Evolutionary conservation across 2,888 invertebrate genomes (phyloP), one percentile per base, ranked within the genome.

Genomic region (Morpho deidamia): DNA sequence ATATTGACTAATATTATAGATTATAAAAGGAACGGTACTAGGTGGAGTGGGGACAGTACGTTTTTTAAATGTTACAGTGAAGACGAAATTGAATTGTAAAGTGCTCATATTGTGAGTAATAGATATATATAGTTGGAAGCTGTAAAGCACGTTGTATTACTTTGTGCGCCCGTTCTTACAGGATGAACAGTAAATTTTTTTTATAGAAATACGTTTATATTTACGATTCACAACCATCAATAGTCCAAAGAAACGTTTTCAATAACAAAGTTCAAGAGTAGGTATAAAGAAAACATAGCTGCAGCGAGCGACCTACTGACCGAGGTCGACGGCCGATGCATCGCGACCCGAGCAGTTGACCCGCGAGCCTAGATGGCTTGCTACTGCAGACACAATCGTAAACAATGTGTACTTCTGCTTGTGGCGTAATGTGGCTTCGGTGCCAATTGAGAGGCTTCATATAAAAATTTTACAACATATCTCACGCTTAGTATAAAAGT

Each of bases 261-360:
- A 55, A 52, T 55, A 51, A 62, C 71, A 76, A 75, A 83, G 84
- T 85, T 85, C 83, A 85, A 86, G 85, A 78, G 82, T 82, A 75
- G 71, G 67, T 70, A 73, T 68, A 66, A 65, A 59, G 56, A 60
- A 64, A 57, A 63, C 63, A 64, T 60, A 63, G 72, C 66, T 68
- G 70, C 69, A 62, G 66, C 65, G 66, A 62, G 76, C 77, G 85
- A 83, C 86, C 86, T 77, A 86, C 67, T 87, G 83, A 85, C 84
- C 86, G 83, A 75, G 85, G 82, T 81, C 82, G 63, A 74, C 69
- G 84, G 60, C 85, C 85, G 77, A 69, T 78, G 82, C 84, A 77
- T 71, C 74, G 68, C 68, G 65, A 63, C 63, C 66, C 55, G 62
- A 63, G 59, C 74, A 72, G 64, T 72, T 76, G 74, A 76, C 78